phyloP scores from a whole-genome alignment of 2,888 invertebrate genomes.

The Heliconius charithonia region DNA sequence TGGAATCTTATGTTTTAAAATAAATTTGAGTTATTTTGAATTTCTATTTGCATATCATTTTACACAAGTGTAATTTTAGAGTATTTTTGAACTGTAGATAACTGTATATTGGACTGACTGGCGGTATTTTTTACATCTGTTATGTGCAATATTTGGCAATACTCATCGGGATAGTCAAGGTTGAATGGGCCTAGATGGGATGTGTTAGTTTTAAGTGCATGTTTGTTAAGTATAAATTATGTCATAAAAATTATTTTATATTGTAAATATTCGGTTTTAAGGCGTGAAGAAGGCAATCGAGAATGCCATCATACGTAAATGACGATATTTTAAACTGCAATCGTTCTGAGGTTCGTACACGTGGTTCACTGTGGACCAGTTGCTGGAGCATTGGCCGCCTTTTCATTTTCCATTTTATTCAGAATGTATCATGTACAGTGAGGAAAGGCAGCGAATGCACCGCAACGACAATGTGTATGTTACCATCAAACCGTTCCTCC shows the following conservation, averaged over 20 bases:
- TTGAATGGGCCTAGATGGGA: slow-evolving; percentile 58
- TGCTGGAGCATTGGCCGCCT: slow-evolving; percentile 1
- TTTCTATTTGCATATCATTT: slow-evolving; percentile 53
- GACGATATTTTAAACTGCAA: slow-evolving; percentile 26
- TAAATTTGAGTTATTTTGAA: slow-evolving; percentile 38
- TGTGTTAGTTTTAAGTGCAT: slow-evolving; percentile 69
- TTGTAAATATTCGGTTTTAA: slow-evolving; percentile 56
- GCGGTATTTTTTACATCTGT: slow-evolving; percentile 50
- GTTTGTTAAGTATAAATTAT: slow-evolving; percentile 57
- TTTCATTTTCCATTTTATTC: background rate
- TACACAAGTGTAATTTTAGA: slow-evolving; percentile 46
- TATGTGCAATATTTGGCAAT: slow-evolving; percentile 82
- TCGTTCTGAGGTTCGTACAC: slow-evolving; percentile 27
- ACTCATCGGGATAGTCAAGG: slow-evolving; percentile 75
- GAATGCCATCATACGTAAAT: slow-evolving; percentile 24
- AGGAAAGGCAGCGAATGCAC: slow-evolving; percentile 1
- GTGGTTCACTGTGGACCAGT: background rate
- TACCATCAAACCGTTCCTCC: background rate
- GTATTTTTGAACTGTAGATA: slow-evolving; percentile 49
- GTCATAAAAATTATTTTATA: slow-evolving; percentile 52
- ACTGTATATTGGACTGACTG: slow-evolving; percentile 51
- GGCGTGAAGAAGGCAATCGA: slow-evolving; percentile 31
- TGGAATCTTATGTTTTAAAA: slow-evolving; percentile 16
- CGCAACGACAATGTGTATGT: background rate
- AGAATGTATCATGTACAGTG: background rate